Conservation (phyloP, 1,140 invertebrate species). For the Scaptomyza montana region DNA sequence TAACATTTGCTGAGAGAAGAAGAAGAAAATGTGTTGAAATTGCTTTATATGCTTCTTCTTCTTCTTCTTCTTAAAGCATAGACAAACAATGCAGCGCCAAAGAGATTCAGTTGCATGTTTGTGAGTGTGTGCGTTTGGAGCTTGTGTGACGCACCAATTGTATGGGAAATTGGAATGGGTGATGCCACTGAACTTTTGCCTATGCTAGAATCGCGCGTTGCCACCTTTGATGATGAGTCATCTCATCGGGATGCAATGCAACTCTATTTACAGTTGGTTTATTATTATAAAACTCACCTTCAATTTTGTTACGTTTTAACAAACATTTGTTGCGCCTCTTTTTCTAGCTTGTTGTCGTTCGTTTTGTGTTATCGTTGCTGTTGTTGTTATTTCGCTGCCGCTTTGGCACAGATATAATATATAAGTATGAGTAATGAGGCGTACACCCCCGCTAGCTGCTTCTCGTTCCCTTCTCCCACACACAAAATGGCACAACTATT, state of each 20-base stretch:
- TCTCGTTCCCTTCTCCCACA: not conserved
- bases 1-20: slow-evolving; percentile 35
- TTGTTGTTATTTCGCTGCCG: slow-evolving; percentile 23
- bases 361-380: slow-evolving; percentile 29
- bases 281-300: slow-evolving; percentile 49
- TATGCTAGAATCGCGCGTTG: slow-evolving; percentile 29
- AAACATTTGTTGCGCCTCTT: slow-evolving; percentile 73
- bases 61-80: slow-evolving; percentile 7
- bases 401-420: slow-evolving; percentile 47
- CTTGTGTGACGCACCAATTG: slow-evolving; percentile 55
- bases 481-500: slow-evolving; percentile 3
- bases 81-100: slow-evolving; percentile 39
- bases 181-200: slow-evolving; percentile 67
- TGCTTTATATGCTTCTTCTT: slow-evolving; percentile 1
- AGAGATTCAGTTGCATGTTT: slow-evolving; percentile 35
- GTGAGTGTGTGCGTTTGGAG: not conserved
- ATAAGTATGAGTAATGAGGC: slow-evolving; percentile 50
- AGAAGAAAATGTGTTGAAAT: slow-evolving; percentile 44
- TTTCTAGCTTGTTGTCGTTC: slow-evolving; percentile 42
- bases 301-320: slow-evolving; percentile 54
- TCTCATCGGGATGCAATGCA: slow-evolving; percentile 23
- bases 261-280: slow-evolving; percentile 1
- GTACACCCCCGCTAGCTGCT: slow-evolving; percentile 2
- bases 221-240: slow-evolving; percentile 52
- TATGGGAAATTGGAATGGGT: slow-evolving; percentile 12